These are phyloP conservation scores for Pegoplata infirma DNA, from an alignment of 2,888 invertebrate species.

Conservation along the genomic window DNA sequence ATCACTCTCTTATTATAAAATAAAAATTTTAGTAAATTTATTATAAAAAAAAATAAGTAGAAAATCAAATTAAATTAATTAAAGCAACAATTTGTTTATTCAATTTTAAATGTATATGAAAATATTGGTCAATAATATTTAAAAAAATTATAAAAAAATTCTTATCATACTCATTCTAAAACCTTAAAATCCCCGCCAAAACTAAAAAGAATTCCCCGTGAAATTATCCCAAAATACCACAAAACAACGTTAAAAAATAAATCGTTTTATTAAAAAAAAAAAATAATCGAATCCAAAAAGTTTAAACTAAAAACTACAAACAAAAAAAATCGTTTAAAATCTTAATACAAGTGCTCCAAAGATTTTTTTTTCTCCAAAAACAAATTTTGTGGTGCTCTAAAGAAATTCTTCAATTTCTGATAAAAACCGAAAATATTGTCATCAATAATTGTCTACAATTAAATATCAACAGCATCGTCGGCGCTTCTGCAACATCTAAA, in stretches of 20 bases:
- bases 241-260: not conserved
- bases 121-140: not conserved
- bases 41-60: not conserved
- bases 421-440: not conserved
- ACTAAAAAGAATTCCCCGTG: too few species aligned
- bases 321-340: not conserved
- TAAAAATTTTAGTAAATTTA: slow-evolving; percentile 1
- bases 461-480: too few species aligned
- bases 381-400: not conserved
- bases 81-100: slow-evolving; percentile 49
- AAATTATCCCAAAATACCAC: not conserved
- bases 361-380: too few species aligned
- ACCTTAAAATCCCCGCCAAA: not conserved
- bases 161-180: not conserved
- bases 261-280: not conserved
- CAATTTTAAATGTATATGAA: too few species aligned
- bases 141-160: not conserved
- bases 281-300: too few species aligned
- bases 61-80: not conserved
- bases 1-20: not conserved
- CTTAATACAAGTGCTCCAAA: not conserved
- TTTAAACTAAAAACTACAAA: too few species aligned
- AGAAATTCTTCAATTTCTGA: not conserved
- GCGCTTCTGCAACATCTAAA: slow-evolving; percentile 54
- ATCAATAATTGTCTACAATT: slow-evolving; percentile 13